Percentiles rank a stretch among this genome's conserved stretches.
phyloP scores from a whole-genome alignment of 1,140 invertebrate genomes.

The Parapsyche elsis region DNA sequence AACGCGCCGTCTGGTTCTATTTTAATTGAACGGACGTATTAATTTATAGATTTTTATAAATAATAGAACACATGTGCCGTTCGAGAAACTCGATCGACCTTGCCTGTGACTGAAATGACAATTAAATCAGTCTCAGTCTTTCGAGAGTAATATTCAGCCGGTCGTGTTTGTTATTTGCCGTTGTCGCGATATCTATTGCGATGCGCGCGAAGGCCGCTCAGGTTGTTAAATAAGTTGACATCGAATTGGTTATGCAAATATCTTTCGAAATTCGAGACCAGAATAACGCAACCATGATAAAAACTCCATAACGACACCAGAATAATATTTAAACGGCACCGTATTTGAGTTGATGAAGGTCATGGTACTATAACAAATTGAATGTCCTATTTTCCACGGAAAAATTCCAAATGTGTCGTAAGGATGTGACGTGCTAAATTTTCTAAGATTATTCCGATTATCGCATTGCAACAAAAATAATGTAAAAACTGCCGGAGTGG shows the following conservation, averaged over 20 bases:
- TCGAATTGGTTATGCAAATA: constrained; percentile 16
- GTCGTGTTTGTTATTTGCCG: not conserved
- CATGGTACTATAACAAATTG: not conserved
- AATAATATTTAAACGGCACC: not conserved
- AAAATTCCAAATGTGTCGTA: constrained; percentile 8
- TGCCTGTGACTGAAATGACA: no score
- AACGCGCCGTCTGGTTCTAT: no score
- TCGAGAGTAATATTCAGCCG: not conserved
- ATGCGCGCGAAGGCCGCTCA: not conserved
- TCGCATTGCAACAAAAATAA: no score
- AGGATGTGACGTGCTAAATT: no score
- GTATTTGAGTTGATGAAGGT: constrained; percentile 16
- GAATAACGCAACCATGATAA: not conserved
- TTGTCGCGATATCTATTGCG: no score
- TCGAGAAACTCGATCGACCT: no score
- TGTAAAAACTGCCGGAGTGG: no score
- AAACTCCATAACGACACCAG: not conserved
- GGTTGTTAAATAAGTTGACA: constrained; percentile 19
- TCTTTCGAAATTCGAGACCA: not conserved
- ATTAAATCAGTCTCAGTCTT: no score
- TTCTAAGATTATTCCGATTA: no score
- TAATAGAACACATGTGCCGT: no score
- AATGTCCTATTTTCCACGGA: not conserved
- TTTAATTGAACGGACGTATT: no score
- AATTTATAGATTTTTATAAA: no score